These are phyloP conservation scores for Urocitellus parryii DNA, from an alignment of 2,113 vertebrate species.

Conservation along the genomic window DNA sequence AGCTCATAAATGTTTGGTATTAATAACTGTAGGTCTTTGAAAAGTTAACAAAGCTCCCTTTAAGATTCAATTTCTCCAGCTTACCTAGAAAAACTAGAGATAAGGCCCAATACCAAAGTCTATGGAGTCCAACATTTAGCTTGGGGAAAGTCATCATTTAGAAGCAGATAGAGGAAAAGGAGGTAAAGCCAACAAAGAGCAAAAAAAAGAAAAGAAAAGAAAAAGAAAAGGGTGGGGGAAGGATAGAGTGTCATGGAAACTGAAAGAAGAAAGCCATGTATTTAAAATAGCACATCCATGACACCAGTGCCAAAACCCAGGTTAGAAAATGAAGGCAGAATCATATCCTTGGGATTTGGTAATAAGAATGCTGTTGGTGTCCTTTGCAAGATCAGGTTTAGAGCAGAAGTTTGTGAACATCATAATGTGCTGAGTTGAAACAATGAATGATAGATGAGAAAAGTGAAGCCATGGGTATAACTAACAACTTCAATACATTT, in stretches of 20 bases:
- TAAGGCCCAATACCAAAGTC: background rate
- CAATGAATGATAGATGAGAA: background rate
- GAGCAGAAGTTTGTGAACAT: no score
- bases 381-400: background rate
- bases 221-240: background rate
- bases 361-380: rapidly evolving
- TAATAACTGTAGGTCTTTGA: background rate
- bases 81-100: background rate
- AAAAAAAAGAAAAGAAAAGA: background rate
- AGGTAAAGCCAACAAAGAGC: background rate
- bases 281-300: background rate
- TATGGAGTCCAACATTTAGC: background rate
- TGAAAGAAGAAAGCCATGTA: background rate
- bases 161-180: background rate
- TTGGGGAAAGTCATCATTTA: background rate
- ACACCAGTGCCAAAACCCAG: background rate
- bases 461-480: background rate
- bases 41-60: background rate
- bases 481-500: background rate
- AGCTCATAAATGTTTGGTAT: background rate
- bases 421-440: background rate
- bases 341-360: background rate
- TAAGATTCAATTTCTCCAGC: background rate
- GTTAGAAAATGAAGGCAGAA: background rate
- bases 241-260: rapidly evolving